Base-by-base conservation (phyloP, 2,888 invertebrate genomes). In the Brachypterus glaber region DNA sequence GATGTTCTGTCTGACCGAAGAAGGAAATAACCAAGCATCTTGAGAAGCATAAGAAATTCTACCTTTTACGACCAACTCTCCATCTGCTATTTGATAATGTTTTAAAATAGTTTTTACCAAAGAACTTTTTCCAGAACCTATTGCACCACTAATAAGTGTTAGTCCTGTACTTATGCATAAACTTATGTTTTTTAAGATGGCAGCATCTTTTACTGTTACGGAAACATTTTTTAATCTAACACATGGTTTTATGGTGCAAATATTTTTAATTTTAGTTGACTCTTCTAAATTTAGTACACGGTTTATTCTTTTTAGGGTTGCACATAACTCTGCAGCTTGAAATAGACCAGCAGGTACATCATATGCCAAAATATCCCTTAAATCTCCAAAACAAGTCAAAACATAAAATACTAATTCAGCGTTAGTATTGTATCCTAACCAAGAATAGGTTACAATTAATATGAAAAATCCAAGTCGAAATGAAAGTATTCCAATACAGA, bases 1-100 rank as follows among this genome's bases (percentile, higher is more conserved):
- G 37, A 87, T 81, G 25, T 87, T 87, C 48, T 84, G 80, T 18
- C 78, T 69, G 1, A 87, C 71, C 33, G 71, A 70, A 11, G 63
- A 63, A 3, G 63, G 62, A 46, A 67, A 67, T 24, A 67, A 44
- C 77, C 77, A 79, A 1, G 77, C 70, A 46, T 75, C 63, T 50
- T 76, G 74, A 4, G 72, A 64, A 1, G 72, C 69, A 50, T 76
- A 78, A 0, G 62, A 62, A n/a, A 64, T 43, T 4, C 43, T 48
- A 17, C 68, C 74, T 70, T 24, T 75, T 1, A 73, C 59, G 7
- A 33, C 44, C 1, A 63, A 34, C 2, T 27, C 48, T 1, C 67
- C 67, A 4, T 60, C 57, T 0, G 57, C 57, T 4, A 58, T 15
- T 1, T 56, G 46, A 12, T 64, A 40, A 43, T 66, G 66, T 2